Base-by-base conservation (phyloP, 2,797 vertebrate species). In the Chloroceryle amazona region DNA sequence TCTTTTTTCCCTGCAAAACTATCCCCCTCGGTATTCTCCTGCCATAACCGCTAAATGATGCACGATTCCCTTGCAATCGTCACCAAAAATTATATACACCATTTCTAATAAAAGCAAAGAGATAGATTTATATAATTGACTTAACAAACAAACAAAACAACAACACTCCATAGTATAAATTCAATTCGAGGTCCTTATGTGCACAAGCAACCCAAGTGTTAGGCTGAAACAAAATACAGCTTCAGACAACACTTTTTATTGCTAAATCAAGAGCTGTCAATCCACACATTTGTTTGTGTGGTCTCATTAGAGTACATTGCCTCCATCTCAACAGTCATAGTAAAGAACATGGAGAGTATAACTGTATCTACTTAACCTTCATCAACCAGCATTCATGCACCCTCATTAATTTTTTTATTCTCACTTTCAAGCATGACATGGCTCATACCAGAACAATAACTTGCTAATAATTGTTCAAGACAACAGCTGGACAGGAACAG, bases 401-500 rank as follows among this genome's bases (percentile, higher is more conserved):
- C 55, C 97, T 98, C 98, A 97, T 98, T 98, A 98, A 94, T 96
- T 97, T 98, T 96, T 97, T 97, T 97, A 96, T 97, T 96, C 90
- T 97, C 89, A 95, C 96, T 98, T 97, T 97, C 63, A 86, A 98
- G 97, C 93, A 98, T 97, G 98, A 97, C 97, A 98, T 90, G 86
- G 87, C 52, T 98, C 84, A 97, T 95, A 96, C 91, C 29, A 41
- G 95, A 98, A 98, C 95, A 98, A 96, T 95, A 97, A 97, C 97
- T 97, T 85, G 74, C 96, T 95, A 94, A 94, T 98, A 98, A 98
- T 98, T 98, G 97, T 97, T 97, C 87, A 17, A 98, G 98, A 98
- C 98, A 98, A 98, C 97, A 98, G 96, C 96, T 97, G 97, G 98
- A 97, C 96, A 98, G 97, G 95, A 97, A 97, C 66, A 97, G 98